Percentiles rank a stretch among this genome's conserved stretches.
phyloP scores from a whole-genome alignment of 2,888 invertebrate species.

The Ochlodes sylvanus region DNA sequence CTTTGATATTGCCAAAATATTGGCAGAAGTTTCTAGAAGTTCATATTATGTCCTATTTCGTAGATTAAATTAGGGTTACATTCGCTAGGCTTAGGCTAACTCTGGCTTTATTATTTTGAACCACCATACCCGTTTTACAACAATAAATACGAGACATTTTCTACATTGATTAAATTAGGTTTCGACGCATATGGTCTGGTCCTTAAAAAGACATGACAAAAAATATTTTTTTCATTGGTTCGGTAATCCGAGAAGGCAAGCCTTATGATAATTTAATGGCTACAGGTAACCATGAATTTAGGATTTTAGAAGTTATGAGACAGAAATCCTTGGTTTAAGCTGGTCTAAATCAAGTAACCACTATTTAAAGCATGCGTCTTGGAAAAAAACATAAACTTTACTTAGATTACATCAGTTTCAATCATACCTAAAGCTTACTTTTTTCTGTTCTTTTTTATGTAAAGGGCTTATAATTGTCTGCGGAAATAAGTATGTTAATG shows the following conservation, averaged over 20 bases:
- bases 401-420: background rate
- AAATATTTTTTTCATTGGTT: slow-evolving; percentile 34
- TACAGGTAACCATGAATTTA: slow-evolving; percentile 45
- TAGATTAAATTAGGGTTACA: no score
- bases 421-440: no score
- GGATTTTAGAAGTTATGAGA: slow-evolving; percentile 43
- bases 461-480: no score
- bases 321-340: slow-evolving; percentile 41
- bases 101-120: no score
- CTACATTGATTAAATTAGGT: slow-evolving; percentile 36
- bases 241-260: slow-evolving; percentile 33
- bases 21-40: no score
- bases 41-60: no score
- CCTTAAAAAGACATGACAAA: slow-evolving; percentile 34
- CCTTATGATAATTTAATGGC: slow-evolving; percentile 53
- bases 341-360: slow-evolving; percentile 39
- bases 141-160: slow-evolving; percentile 26
- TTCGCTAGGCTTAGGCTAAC: no score
- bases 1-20: no score
- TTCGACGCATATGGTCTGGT: slow-evolving; percentile 30
- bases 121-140: slow-evolving; percentile 6
- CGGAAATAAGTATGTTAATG: background rate
- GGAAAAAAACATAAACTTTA: slow-evolving; percentile 11
- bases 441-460: no score
- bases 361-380: background rate